Percentiles rank a stretch among this genome's conserved stretches.
These are phyloP conservation scores for Clunio marinus DNA, from an alignment of 2,888 invertebrate species.

Conservation along the genomic window DNA sequence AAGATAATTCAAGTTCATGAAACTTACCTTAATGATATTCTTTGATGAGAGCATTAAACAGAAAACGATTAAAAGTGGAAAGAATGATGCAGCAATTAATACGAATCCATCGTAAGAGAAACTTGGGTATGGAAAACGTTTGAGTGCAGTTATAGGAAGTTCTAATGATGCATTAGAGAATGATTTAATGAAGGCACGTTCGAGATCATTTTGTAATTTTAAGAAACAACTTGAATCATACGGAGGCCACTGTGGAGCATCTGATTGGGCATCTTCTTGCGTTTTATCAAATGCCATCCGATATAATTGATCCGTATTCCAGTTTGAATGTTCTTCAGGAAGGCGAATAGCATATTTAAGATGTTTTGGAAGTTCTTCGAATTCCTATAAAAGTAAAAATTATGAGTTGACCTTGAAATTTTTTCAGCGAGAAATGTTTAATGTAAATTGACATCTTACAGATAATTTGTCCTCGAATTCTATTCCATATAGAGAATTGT, in stretches of 20 bases:
- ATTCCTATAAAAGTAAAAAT: neutral
- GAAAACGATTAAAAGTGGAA: slow-evolving; percentile 72
- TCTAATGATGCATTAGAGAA: slow-evolving; percentile 42
- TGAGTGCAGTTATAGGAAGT: slow-evolving; percentile 45
- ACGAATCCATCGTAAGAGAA: slow-evolving; percentile 65
- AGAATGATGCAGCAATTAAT: slow-evolving; percentile 59
- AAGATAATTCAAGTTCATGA: too few species aligned
- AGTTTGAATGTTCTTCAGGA: slow-evolving; percentile 46
- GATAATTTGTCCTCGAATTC: neutral
- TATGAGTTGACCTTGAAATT: too few species aligned
- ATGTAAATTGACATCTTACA: too few species aligned
- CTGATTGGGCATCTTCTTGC: neutral
- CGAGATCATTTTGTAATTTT: slow-evolving; percentile 59
- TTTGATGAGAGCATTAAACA: slow-evolving; percentile 77
- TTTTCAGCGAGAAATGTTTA: too few species aligned
- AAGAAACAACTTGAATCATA: slow-evolving; percentile 59
- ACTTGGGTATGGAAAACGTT: slow-evolving; percentile 69
- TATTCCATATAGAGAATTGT: neutral
- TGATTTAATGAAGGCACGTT: slow-evolving; percentile 51
- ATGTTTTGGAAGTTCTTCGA: neutral
- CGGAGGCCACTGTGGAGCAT: slow-evolving; percentile 56
- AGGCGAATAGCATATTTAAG: slow-evolving; percentile 4
- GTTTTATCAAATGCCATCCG: neutral
- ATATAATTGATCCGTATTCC: slow-evolving; percentile 59
- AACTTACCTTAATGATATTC: slow-evolving; percentile 61